Percentiles rank a stretch among this genome's conserved stretches.
These are phyloP conservation scores for Onychorhynchus coronatus DNA, from an alignment of 2,113 vertebrate species.

Conservation along the genomic window DNA sequence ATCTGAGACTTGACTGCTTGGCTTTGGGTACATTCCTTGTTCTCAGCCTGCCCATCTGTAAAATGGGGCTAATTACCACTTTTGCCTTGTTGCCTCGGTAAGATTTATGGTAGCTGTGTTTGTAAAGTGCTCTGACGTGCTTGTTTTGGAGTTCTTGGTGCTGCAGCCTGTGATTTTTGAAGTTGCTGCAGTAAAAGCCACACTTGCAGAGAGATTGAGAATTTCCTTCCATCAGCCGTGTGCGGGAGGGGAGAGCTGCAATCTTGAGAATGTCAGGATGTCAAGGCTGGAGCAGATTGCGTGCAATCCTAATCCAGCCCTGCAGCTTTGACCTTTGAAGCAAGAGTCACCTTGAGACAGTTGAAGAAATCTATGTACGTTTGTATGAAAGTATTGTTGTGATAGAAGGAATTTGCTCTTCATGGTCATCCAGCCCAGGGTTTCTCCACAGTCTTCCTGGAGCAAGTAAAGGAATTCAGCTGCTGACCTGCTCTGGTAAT, in stretches of 20 bases:
- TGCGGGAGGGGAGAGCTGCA: not conserved
- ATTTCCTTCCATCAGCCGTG: not conserved
- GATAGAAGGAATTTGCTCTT: constrained; percentile 8
- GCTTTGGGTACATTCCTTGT: not conserved
- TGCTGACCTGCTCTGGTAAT: not conserved
- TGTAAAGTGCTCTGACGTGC: not conserved
- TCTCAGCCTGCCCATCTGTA: constrained; percentile 4
- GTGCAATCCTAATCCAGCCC: constrained; percentile 63
- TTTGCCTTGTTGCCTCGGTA: not conserved
- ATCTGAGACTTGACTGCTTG: not conserved
- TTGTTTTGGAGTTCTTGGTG: not conserved
- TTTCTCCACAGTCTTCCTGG: not conserved
- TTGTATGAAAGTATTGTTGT: constrained; percentile 5
- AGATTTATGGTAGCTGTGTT: not conserved
- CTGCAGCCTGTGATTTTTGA: not conserved
- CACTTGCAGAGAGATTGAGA: not conserved
- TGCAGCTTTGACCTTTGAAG: constrained; percentile 65
- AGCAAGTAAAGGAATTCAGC: not conserved
- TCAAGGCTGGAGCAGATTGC: constrained; percentile 33
- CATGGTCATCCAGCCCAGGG: not conserved
- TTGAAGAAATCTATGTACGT: not conserved
- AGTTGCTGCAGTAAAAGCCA: not conserved
- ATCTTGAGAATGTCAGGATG: constrained; percentile 43
- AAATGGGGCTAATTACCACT: constrained; percentile 24
- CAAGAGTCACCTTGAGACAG: constrained; percentile 30